These are phyloP conservation scores for Toxotes jaculatrix DNA, from an alignment of 2,113 vertebrate species.

Conservation along the genomic window DNA sequence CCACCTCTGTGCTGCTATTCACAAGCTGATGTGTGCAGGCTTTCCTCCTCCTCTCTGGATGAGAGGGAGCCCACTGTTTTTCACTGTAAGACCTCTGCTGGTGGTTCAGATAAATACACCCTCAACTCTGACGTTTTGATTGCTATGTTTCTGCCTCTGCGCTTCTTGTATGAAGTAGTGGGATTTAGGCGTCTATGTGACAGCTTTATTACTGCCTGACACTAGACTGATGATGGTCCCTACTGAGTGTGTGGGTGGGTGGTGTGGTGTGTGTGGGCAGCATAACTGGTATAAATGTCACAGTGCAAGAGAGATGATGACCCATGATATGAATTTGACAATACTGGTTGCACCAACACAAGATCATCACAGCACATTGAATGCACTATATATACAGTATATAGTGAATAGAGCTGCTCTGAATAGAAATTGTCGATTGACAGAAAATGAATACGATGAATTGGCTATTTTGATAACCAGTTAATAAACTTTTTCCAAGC, in stretches of 20 bases:
- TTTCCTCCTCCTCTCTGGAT: conserved; percentile 1
- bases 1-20: conserved; percentile 68
- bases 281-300: conserved; percentile 37
- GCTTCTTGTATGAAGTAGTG: conserved; percentile 1
- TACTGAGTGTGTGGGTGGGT: conserved; percentile 29
- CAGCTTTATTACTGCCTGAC: conserved; percentile 63
- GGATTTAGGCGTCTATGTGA: conserved; percentile 23
- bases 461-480: neutral
- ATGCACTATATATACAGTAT: neutral
- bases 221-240: conserved; percentile 30
- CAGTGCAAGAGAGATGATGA: conserved; percentile 3
- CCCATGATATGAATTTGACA: conserved; percentile 16
- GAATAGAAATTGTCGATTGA: neutral
- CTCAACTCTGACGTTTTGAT: conserved; percentile 33
- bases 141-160: conserved; percentile 20
- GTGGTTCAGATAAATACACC: conserved; percentile 60
- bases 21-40: conserved; percentile 48
- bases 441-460: neutral
- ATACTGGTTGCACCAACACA: neutral
- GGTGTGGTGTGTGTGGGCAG: conserved; percentile 5
- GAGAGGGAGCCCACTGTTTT: conserved; percentile 17
- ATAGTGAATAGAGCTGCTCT: neutral
- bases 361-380: neutral
- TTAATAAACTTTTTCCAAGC: neutral
- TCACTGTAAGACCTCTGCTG: conserved; percentile 70